These are phyloP conservation scores for Caenorhabditis sp. DNA, from an alignment of 2,888 invertebrate genomes.

Conservation along the genomic window DNA sequence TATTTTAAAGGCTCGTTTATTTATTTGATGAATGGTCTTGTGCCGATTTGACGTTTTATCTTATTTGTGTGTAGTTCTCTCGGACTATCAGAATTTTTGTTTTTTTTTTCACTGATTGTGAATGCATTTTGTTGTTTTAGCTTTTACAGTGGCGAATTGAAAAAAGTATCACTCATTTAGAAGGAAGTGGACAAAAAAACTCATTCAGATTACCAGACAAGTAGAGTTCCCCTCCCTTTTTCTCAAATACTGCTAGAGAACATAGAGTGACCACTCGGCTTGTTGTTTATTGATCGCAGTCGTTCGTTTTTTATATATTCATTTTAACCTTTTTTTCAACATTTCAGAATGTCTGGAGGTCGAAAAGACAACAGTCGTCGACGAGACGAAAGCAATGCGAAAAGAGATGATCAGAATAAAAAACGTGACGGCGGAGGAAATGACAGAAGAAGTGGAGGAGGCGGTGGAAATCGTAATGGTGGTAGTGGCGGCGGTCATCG, in stretches of 20 bases:
- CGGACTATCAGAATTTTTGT: no score
- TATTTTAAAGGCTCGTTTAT: no score
- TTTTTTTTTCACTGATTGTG: no score
- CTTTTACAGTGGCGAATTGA: no score
- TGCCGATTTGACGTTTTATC: no score
- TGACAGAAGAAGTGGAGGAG: constrained; percentile 2
- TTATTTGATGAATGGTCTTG: no score
- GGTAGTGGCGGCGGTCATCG: constrained; percentile 4
- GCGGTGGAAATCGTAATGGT: constrained; percentile 13
- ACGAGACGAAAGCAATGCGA: background rate
- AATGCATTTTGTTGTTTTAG: no score
- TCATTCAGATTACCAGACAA: background rate
- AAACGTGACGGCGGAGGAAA: constrained; percentile 3
- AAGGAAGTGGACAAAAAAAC: no score
- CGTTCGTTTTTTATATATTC: background rate
- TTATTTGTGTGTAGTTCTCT: no score
- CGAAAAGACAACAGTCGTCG: constrained; percentile 7
- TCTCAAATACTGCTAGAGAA: background rate
- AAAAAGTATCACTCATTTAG: no score
- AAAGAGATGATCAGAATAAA: background rate
- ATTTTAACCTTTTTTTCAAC: background rate
- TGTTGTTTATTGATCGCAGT: constrained; percentile 5
- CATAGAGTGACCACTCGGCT: constrained; percentile 22
- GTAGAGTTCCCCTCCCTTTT: background rate
- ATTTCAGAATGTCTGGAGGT: background rate